These are phyloP conservation scores for Silurus lanzhouensis DNA, from an alignment of 2,797 vertebrate species.

Conservation along the genomic window DNA sequence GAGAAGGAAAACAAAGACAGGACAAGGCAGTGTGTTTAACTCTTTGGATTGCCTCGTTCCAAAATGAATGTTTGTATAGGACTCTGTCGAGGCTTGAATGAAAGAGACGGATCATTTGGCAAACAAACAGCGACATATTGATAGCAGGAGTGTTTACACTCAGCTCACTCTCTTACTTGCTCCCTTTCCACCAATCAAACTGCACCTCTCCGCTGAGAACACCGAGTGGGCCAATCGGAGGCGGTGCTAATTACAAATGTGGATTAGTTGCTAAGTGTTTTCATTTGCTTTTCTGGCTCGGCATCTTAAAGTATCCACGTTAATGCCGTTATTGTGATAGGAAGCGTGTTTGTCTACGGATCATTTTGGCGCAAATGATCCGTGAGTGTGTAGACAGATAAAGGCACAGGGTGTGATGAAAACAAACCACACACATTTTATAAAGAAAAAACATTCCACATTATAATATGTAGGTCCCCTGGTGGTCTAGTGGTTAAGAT, in stretches of 20 bases:
- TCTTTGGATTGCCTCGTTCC: slow-evolving; percentile 60
- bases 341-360: slow-evolving; percentile 39
- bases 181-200: slow-evolving; percentile 31
- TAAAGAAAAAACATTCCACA: slow-evolving; percentile 17
- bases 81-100: slow-evolving; percentile 71
- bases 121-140: slow-evolving; percentile 75
- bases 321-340: slow-evolving; percentile 30
- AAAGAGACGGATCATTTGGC: slow-evolving; percentile 74
- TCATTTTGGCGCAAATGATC: slow-evolving; percentile 35
- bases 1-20: slow-evolving; percentile 71
- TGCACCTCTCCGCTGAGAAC: slow-evolving; percentile 4
- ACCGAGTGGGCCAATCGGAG: slow-evolving; percentile 13
- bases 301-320: slow-evolving; percentile 38
- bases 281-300: slow-evolving; percentile 34
- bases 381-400: slow-evolving; percentile 32
- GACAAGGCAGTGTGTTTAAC: slow-evolving; percentile 75
- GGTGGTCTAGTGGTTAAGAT: too few species aligned
- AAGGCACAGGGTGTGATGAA: slow-evolving; percentile 33
- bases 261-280: slow-evolving; percentile 36
- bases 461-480: too few species aligned
- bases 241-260: neutral
- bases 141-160: slow-evolving; percentile 69
- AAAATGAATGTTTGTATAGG: slow-evolving; percentile 77
- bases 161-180: slow-evolving; percentile 45
- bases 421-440: slow-evolving; percentile 27